A percentile compares a stretch with the other conserved stretches of the same genome.
Evolutionary conservation across 92 coral and sea anemone genomes (phyloP).

Genomic region (Siderastrea radians): DNA sequence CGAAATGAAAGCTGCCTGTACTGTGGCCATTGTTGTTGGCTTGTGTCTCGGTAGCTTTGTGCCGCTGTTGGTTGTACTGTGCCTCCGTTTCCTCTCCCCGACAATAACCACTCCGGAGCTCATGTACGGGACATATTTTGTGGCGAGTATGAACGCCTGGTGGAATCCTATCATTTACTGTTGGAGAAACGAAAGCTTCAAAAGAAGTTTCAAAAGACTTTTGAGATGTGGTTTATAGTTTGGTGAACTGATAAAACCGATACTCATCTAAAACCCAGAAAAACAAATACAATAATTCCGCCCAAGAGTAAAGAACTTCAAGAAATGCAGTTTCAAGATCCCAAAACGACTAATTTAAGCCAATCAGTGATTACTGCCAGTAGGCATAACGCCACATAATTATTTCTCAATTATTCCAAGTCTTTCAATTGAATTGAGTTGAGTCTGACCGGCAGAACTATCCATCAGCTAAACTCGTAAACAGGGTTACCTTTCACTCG

Average conservation of each 20-base stretch:
- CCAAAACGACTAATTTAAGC: too few species aligned
- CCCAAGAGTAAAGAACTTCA: too few species aligned
- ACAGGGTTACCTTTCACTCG: too few species aligned
- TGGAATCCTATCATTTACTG: slow-evolving; percentile 73
- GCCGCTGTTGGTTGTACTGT: slow-evolving; percentile 43
- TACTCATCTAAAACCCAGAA: too few species aligned
- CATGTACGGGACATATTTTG: neutral
- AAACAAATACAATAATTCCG: too few species aligned
- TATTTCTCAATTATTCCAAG: too few species aligned
- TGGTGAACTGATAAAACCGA: neutral
- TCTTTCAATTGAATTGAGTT: too few species aligned
- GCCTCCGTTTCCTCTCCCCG: slow-evolving; percentile 11
- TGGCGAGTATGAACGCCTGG: slow-evolving; percentile 42
- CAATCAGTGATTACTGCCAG: too few species aligned
- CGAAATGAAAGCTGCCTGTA: slow-evolving; percentile 50
- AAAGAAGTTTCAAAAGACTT: slow-evolving; percentile 35
- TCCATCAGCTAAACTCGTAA: too few species aligned
- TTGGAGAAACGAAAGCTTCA: slow-evolving; percentile 57
- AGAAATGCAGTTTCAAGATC: too few species aligned
- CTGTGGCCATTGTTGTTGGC: slow-evolving; percentile 66
- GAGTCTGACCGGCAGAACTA: too few species aligned
- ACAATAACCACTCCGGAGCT: neutral
- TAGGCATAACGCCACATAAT: too few species aligned
- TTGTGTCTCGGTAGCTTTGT: slow-evolving; percentile 40
- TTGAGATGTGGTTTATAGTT: neutral